A percentile compares a stretch with the other conserved stretches of the same genome.
phyloP scores from a whole-genome alignment of 2,888 invertebrate genomes.

The Drosophila multiciliata region DNA sequence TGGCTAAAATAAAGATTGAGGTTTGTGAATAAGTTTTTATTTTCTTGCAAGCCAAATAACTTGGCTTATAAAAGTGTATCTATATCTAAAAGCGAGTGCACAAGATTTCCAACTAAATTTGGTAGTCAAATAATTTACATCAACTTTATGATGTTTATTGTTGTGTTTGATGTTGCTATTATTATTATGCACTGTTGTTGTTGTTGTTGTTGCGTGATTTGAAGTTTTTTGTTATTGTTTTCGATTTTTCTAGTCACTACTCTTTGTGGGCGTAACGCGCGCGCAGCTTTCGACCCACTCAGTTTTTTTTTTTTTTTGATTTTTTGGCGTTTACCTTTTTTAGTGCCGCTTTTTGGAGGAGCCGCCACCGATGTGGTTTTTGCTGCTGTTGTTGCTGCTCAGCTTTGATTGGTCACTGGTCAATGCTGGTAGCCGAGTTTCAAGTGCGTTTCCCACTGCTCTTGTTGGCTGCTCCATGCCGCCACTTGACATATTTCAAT shows the following conservation, averaged over 20 bases:
- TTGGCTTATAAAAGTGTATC: conserved; percentile 28
- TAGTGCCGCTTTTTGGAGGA: conserved; percentile 66
- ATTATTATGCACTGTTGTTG: conserved; percentile 27
- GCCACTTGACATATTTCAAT: conserved; percentile 78
- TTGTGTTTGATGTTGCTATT: conserved; percentile 50
- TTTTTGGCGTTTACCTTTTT: conserved; percentile 69
- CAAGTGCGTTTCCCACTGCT: conserved; percentile 64
- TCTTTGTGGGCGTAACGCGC: conserved; percentile 71
- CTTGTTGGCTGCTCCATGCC: conserved; percentile 32
- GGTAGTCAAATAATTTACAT: conserved; percentile 80
- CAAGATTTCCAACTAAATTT: conserved; percentile 80
- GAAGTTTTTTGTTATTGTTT: conserved; percentile 70
- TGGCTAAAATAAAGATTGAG: not conserved
- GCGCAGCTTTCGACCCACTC: conserved; percentile 70
- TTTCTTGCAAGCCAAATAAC: not conserved
- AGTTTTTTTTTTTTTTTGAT: not conserved
- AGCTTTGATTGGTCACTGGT: conserved; percentile 73
- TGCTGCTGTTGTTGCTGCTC: conserved; percentile 40
- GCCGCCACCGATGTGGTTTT: conserved; percentile 43
- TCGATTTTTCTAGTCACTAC: conserved; percentile 35
- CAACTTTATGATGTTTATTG: conserved; percentile 71
- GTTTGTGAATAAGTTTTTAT: not conserved
- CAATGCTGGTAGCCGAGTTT: conserved; percentile 63
- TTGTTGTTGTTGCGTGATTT: conserved; percentile 70
- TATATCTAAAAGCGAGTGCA: conserved; percentile 40